Evolutionary conservation across 2,888 invertebrate genomes (phyloP), one percentile per base, ranked within the genome.

Genomic region (Acheta domesticus): DNA sequence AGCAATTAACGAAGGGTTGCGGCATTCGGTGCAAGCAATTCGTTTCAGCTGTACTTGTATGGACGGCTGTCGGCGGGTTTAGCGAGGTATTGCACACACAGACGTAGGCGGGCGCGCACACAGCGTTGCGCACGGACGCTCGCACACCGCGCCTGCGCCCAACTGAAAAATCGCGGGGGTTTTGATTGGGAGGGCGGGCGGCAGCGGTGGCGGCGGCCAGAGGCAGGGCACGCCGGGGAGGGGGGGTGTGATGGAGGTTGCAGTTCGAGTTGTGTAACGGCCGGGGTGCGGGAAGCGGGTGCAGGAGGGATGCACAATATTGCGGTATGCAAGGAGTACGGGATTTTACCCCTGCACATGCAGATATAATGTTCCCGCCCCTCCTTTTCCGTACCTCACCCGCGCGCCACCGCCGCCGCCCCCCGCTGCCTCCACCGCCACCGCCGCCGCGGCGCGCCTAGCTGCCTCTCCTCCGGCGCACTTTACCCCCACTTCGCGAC

Each of bases 1-100:
- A 62, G 62, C 62, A 62, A 62, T 62, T 62, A 62, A 62, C 62
- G 62, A 62, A 62, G 62, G 62, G 62, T 62, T 62, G 62, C n/a
- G 62, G 62, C 62, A 62, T 62, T 16, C 62, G 62, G 62, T 62
- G 62, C 62, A 62, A 62, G 62, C 62, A 62, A 62, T 62, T 62
- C 62, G 62, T 62, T 62, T 62, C 62, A 62, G 62, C 62, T 62
- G 62, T 62, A 62, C 62, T 62, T 62, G 62, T 62, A 62, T 62
- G 62, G 62, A 62, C 62, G 62, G 62, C 62, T 62, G 62, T 62
- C 62, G 62, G 62, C 62, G 62, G 62, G 62, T 62, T 62, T 62
- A 62, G 62, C 62, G 62, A 62, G 62, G 62, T 62, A 62, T 62
- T 62, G 62, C 62, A 62, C n/a, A 62, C 62, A 62, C 62, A 62